Base-by-base conservation (phyloP, 2,113 vertebrate species). In the Eulemur rufifrons region DNA sequence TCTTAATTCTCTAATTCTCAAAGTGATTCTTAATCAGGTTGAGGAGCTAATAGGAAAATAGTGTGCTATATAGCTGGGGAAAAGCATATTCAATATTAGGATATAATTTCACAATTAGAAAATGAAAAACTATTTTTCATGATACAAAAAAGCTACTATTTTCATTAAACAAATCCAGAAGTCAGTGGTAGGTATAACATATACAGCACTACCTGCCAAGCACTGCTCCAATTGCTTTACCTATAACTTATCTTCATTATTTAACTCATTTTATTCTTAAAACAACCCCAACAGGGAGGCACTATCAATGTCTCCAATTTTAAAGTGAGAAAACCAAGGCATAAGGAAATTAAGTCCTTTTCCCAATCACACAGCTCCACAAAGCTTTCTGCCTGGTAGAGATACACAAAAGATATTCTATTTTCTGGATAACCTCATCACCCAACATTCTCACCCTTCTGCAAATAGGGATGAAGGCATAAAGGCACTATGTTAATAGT, bases 221-320 rank as follows among this genome's bases (percentile, higher is more conserved):
- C 52, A 73, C 10, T 54, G 47, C 3, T 95, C 42, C 23, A 83
- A 32, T 42, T 73, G 6, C 39, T 95, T 95, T 76, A 90, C 5
- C 47, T n/a, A 63, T 52, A 94, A 86, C 25, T 71, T 54, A 87
- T 63, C 50, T 45, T 96, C 42, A 52, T 86, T 52, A 63, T 68
- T 90, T 91, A 81, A 95, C 34, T 90, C 21, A 77, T 73, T 81
- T 95, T 96, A 93, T 52, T 91, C 64, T 85, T 74, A 66, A 89
- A 95, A 93, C 74, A 86, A 95, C 15, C 4, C 52, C 50, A 66
- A 23, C 37, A 27, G 27, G 25, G 3, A 89, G 14, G 23, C 63
- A 61, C 76, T 64, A 69, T 42, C n/a, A 85, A 39, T 73, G 73
- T 56, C 23, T 39, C 25, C 80, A 94, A n/a, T 77, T 85, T 81